Conservation (phyloP, 2,888 invertebrate species). For the Brenthis hecate region DNA sequence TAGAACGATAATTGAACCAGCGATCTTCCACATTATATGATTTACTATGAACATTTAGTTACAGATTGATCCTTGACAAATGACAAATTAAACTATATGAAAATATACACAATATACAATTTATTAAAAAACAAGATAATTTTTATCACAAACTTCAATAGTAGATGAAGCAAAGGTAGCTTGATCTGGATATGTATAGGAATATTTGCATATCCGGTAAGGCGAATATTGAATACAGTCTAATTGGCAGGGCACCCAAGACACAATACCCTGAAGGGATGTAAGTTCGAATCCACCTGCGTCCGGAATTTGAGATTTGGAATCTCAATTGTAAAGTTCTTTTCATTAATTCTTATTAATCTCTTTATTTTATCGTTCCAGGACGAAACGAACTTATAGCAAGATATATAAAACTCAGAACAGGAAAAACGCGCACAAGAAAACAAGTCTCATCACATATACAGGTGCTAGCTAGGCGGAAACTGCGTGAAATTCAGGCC, state of each 20-base stretch:
- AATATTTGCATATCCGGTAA: constrained; percentile 11
- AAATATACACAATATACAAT: neutral
- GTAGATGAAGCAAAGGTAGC: constrained; percentile 1
- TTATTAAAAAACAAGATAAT: neutral
- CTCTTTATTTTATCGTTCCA: constrained; percentile 76
- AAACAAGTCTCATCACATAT: constrained; percentile 99
- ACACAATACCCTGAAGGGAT: constrained; percentile 11
- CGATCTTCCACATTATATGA: too few relatives aligned
- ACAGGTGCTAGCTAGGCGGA: constrained; percentile 99
- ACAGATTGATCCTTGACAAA: too few relatives aligned
- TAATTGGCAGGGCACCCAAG: constrained; percentile 14
- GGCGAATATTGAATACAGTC: constrained; percentile 2
- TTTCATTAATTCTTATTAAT: constrained; percentile 1
- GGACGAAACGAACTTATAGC: constrained; percentile 99
- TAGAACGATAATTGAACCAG: too few relatives aligned
- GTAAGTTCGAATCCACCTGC: constrained; percentile 15
- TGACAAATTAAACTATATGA: neutral
- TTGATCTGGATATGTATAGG: neutral
- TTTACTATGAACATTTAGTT: too few relatives aligned
- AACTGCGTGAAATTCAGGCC: constrained; percentile 98
- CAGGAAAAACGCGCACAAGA: constrained; percentile 99
- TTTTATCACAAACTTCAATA: neutral
- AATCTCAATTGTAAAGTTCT: constrained; percentile 13
- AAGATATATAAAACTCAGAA: constrained; percentile 99
- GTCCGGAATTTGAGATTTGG: constrained; percentile 17